These are phyloP conservation scores for Calypte anna DNA, from an alignment of 2,113 vertebrate genomes.

Conservation along the genomic window DNA sequence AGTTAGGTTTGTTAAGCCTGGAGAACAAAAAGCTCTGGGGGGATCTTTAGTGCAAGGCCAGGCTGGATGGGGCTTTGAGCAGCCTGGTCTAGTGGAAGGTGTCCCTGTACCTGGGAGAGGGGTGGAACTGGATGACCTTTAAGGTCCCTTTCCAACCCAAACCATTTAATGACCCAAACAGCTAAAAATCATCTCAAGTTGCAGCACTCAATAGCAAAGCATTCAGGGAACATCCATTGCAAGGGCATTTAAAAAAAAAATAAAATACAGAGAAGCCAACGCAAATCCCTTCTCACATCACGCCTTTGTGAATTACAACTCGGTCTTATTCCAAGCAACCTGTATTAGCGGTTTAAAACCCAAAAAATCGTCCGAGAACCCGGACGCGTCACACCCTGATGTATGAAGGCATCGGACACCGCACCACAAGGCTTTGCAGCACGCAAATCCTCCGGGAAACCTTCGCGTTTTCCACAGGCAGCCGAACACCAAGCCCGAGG, in stretches of 20 bases:
- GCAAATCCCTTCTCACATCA: fast-evolving
- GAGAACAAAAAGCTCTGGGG: no score
- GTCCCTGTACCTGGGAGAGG: no score
- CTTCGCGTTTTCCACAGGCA: fast-evolving
- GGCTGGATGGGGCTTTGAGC: no score
- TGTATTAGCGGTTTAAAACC: fast-evolving
- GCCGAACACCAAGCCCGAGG: fast-evolving
- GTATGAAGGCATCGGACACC: fast-evolving
- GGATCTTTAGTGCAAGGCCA: no score
- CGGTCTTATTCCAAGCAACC: fast-evolving
- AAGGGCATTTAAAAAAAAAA: background rate
- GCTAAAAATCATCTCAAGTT: background rate
- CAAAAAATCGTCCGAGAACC: background rate
- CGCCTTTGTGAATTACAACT: fast-evolving
- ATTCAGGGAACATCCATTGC: background rate
- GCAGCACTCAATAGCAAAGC: background rate
- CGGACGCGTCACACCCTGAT: fast-evolving
- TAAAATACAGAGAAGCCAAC: background rate
- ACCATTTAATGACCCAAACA: fast-evolving
- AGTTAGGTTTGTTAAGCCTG: no score
- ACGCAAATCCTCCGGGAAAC: fast-evolving
- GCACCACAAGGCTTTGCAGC: fast-evolving
- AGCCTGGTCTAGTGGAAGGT: no score
- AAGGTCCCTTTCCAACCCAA: no score
- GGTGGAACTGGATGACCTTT: no score